phyloP scores from a whole-genome alignment of 1,140 invertebrate genomes.

The Reticulitermes speratus region DNA sequence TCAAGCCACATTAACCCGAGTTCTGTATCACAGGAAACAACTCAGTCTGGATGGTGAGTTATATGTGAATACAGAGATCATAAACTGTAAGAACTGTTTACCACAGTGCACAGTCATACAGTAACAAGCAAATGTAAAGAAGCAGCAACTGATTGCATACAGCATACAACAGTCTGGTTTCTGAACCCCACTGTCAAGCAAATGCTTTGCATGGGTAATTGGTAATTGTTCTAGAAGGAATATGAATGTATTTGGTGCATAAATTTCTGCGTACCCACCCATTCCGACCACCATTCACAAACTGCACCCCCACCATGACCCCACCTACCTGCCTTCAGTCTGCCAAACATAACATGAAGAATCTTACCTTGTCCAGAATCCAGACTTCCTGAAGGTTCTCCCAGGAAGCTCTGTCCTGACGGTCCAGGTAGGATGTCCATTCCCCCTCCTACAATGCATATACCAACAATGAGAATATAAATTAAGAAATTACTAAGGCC shows the following conservation, averaged over 20 bases:
- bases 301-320: conserved; percentile 19
- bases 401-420: conserved; percentile 25
- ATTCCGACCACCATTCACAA: conserved; percentile 17
- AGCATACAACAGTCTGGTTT: no score
- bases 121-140: no score
- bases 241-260: no score
- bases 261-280: conserved; percentile 1
- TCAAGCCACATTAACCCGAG: not conserved
- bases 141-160: not conserved
- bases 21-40: not conserved
- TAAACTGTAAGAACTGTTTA: not conserved
- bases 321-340: not conserved
- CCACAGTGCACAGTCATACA: not conserved
- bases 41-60: not conserved
- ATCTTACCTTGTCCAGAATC: conserved; percentile 30
- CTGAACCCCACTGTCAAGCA: no score
- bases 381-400: conserved; percentile 21
- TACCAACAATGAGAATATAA: no score
- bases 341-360: not conserved
- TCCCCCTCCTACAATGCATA: conserved; percentile 20
- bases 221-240: no score
- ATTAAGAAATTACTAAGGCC: no score
- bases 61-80: not conserved
- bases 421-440: conserved; percentile 28
- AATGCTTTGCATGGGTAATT: no score